A percentile compares a stretch with the other conserved stretches of the same genome.
Evolutionary conservation across 2,888 invertebrate genomes (phyloP).

Genomic region (Pheosia gnoma): DNA sequence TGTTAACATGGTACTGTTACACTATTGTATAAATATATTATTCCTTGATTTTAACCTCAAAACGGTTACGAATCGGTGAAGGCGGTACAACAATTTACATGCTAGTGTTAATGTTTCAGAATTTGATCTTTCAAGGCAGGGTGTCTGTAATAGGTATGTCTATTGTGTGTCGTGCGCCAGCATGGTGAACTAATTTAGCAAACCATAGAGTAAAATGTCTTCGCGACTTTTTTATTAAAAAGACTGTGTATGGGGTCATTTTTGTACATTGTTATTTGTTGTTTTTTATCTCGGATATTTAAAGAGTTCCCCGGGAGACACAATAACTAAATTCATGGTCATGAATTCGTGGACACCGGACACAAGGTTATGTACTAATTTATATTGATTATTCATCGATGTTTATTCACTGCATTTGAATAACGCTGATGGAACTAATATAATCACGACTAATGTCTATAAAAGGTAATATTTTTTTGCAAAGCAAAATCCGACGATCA

Average conservation of each 20-base stretch:
- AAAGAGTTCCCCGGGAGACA: too few relatives aligned
- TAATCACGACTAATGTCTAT: constrained; percentile 19
- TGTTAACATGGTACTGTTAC: neutral
- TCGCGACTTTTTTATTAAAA: too few relatives aligned
- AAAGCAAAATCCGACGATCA: constrained; percentile 1
- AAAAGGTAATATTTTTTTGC: constrained; percentile 13
- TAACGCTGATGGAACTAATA: neutral
- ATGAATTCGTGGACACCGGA: too few relatives aligned
- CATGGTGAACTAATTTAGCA: neutral
- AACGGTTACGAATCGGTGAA: constrained; percentile 3
- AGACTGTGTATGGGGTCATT: too few relatives aligned
- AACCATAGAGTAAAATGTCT: neutral
- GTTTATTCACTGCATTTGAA: neutral
- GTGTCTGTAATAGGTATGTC: neutral
- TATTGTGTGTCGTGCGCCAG: neutral
- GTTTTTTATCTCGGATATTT: too few relatives aligned
- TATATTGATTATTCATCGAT: neutral
- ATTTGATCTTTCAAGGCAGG: neutral
- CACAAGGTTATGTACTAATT: too few relatives aligned
- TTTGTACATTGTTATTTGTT: too few relatives aligned
- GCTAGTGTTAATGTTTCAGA: neutral
- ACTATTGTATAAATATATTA: neutral
- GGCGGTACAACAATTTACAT: constrained; percentile 4
- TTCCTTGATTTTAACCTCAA: constrained; percentile 8
- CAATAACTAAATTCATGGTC: too few relatives aligned